phyloP scores from a whole-genome alignment of 2,113 vertebrate genomes.

The Rutilus rutilus region DNA sequence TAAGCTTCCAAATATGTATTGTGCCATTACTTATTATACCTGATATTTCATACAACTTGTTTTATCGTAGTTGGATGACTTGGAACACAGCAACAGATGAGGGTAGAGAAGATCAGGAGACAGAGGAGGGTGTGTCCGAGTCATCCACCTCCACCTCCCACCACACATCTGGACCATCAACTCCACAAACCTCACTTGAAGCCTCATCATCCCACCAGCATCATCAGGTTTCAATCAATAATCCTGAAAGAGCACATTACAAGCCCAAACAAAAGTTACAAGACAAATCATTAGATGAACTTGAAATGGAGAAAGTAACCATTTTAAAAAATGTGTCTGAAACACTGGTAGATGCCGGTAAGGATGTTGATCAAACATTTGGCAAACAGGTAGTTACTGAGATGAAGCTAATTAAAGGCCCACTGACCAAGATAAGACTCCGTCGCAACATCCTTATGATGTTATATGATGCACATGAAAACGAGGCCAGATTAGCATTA shows the following conservation, averaged over 20 bases:
- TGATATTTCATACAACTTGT: too few relatives aligned
- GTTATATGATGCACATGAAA: neutral
- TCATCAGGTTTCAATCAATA: neutral
- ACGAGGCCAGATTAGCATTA: neutral
- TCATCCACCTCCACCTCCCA: too few relatives aligned
- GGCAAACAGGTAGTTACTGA: neutral
- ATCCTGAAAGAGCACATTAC: neutral
- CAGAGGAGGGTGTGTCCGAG: too few relatives aligned
- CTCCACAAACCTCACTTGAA: too few relatives aligned
- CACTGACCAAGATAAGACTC: neutral
- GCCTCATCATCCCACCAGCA: neutral
- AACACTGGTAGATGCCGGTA: neutral
- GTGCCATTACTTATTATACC: too few relatives aligned
- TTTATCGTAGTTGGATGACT: too few relatives aligned
- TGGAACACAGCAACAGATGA: too few relatives aligned
- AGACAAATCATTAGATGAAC: neutral
- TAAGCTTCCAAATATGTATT: too few relatives aligned
- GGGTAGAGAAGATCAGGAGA: too few relatives aligned
- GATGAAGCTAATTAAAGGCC: neutral
- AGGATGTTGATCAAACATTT: neutral
- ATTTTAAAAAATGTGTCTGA: neutral
- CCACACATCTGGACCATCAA: too few relatives aligned
- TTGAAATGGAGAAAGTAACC: neutral
- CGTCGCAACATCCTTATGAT: neutral
- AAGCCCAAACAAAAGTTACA: neutral